Percentiles rank a stretch among this genome's conserved stretches.
Evolutionary conservation across 2,797 vertebrate species (phyloP).

Genomic region (Zenarchopterus dispar): DNA sequence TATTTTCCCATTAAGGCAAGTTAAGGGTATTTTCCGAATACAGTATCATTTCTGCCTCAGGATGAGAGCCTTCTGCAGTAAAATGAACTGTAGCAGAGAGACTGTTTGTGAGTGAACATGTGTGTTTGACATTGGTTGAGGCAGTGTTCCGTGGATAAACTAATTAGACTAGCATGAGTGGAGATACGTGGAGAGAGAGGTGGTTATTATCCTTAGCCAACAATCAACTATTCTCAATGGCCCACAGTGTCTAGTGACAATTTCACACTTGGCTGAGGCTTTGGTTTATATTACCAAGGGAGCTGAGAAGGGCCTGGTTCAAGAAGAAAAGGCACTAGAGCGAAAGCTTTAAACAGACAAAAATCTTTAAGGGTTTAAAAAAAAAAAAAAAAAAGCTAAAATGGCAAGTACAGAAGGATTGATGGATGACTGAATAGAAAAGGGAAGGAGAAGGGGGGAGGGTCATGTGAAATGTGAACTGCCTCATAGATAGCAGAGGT

Average conservation of each 20-base stretch:
- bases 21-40: neutral
- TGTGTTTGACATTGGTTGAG: constrained; percentile 11
- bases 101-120: neutral
- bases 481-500: neutral
- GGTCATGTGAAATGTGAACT: neutral
- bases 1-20: no score
- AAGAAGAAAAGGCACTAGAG: constrained; percentile 22
- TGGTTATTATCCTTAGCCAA: constrained; percentile 59
- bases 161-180: constrained; percentile 29
- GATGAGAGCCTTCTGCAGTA: constrained; percentile 13
- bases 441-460: neutral
- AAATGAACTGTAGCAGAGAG: constrained; percentile 11
- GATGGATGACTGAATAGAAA: neutral
- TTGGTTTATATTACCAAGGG: constrained; percentile 13
- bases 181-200: constrained; percentile 12
- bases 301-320: constrained; percentile 17
- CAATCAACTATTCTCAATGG: constrained; percentile 55
- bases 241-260: constrained; percentile 49
- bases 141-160: constrained; percentile 22
- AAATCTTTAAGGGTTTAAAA: neutral
- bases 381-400: neutral
- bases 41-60: constrained; percentile 30
- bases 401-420: neutral
- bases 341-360: neutral
- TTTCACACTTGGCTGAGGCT: constrained; percentile 69